Conservation (phyloP, 2,888 invertebrate genomes). For the Ypsolopha sequella region DNA sequence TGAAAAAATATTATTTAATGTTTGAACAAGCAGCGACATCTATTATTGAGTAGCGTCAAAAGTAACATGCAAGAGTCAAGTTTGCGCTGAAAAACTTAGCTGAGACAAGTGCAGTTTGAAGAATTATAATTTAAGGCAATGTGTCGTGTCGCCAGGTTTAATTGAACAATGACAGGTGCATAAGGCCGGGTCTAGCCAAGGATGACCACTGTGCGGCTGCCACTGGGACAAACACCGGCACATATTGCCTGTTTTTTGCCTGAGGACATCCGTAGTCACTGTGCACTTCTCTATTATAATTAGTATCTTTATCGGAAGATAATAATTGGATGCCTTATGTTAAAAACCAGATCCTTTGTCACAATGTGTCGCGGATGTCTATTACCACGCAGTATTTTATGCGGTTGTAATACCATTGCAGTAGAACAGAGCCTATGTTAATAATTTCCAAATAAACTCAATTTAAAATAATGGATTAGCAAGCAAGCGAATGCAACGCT, state of each 20-base stretch:
- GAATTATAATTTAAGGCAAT: slow-evolving; percentile 48
- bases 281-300: slow-evolving; percentile 50
- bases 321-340: slow-evolving; percentile 38
- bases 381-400: neutral
- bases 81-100: neutral
- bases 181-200: slow-evolving; percentile 42
- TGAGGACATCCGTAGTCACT: slow-evolving; percentile 26
- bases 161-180: slow-evolving; percentile 61
- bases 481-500: no score
- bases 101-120: slow-evolving; percentile 25
- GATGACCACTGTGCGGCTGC: slow-evolving; percentile 49
- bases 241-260: slow-evolving; percentile 46
- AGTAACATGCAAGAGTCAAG: neutral
- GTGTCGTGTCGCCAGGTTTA: slow-evolving; percentile 48
- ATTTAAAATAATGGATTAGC: no score
- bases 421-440: no score
- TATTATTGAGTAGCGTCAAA: slow-evolving; percentile 39
- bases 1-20: no score
- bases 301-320: slow-evolving; percentile 49
- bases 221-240: slow-evolving; percentile 34
- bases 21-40: slow-evolving; percentile 38
- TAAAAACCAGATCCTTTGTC: slow-evolving; percentile 29
- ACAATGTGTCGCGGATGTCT: slow-evolving; percentile 1
- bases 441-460: no score
- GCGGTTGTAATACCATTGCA: no score